Evolutionary conservation across 2,113 vertebrate genomes (phyloP), one percentile per base, ranked within the genome.

Genomic region (Cyanoramphus novaezelandiae): DNA sequence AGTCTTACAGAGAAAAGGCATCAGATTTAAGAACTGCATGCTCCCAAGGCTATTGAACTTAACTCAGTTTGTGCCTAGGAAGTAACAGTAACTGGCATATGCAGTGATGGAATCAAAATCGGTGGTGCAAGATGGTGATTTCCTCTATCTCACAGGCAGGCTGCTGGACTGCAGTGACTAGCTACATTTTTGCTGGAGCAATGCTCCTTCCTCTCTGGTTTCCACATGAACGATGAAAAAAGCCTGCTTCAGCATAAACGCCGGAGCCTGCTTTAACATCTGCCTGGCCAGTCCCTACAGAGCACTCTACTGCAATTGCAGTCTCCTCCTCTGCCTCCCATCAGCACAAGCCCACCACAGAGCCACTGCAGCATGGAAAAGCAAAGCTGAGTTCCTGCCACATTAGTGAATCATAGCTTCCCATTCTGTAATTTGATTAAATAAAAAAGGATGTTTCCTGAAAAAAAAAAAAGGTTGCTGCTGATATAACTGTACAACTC

Each of bases 351-450:
- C 37, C 59, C 67, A 46, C 15, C 31, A 2, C 1, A 5, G 44
- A 16, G 49, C 24, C 4, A 2, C 35, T 2, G 29, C 15, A 35
- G 39, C 2, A 7, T 1, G 18, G 37, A 53, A 24, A 20, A 44
- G 44, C 14, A 33, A 43, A 60, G 31, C 47, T 16, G 46, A 86
- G 47, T 11, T 93, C 62, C 62, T 75, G 80, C 19, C 50, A 39
- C 9, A 1, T 2, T 10, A 39, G 28, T 3, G 24, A 88, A 33
- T 41, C 0, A 4, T 1, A 13, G 59, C 47, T 60, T 74, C 57
- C 39, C 6, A 0, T 17, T 8, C 13, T 21, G 10, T 18, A 64
- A 52, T 50, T 37, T 24, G 41, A 47, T 57, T 65, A 60, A 69
- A 77, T 14, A 53, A 49, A 35, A 35, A 21, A 76, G 53, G 17